These are phyloP conservation scores for Chaetodon trifasciatus DNA, from an alignment of 2,797 vertebrate genomes.

Conservation along the genomic window DNA sequence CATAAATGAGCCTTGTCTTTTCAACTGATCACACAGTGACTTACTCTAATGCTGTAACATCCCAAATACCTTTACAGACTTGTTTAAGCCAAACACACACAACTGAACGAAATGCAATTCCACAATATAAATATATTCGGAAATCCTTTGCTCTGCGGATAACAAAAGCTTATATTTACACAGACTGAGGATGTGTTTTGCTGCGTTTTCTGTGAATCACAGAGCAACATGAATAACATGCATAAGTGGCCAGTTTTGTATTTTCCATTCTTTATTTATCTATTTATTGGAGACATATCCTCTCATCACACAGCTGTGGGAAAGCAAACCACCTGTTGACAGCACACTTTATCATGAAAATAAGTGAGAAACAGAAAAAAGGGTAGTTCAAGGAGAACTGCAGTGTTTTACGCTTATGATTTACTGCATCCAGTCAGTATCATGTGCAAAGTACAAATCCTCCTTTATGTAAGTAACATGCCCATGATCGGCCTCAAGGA, in stretches of 20 bases:
- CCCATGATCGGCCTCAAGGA: not conserved
- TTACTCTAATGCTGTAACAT: conserved; percentile 1
- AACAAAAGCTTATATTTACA: conserved; percentile 42
- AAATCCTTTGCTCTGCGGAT: conserved; percentile 21
- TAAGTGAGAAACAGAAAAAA: conserved; percentile 30
- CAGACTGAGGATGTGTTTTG: conserved; percentile 38
- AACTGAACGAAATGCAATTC: conserved; percentile 29
- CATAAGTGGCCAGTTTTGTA: conserved; percentile 27
- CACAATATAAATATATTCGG: conserved; percentile 27
- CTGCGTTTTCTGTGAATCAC: conserved; percentile 39
- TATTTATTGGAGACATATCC: conserved; percentile 46
- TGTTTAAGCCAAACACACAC: conserved; percentile 21
- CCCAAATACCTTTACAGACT: conserved; percentile 5
- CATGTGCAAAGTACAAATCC: not conserved
- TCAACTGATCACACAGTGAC: conserved; percentile 1
- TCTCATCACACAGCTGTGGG: conserved; percentile 56
- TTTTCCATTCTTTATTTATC: conserved; percentile 49
- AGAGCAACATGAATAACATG: conserved; percentile 44
- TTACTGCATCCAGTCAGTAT: not conserved
- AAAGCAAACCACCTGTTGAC: conserved; percentile 67
- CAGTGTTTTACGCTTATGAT: conserved; percentile 23
- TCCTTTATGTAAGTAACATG: not conserved
- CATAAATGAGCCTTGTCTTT: conserved; percentile 14
- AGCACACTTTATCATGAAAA: conserved; percentile 61
- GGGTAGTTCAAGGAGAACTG: conserved; percentile 33